phyloP scores from a whole-genome alignment of 2,113 vertebrate species.

The Uria lomvia region DNA sequence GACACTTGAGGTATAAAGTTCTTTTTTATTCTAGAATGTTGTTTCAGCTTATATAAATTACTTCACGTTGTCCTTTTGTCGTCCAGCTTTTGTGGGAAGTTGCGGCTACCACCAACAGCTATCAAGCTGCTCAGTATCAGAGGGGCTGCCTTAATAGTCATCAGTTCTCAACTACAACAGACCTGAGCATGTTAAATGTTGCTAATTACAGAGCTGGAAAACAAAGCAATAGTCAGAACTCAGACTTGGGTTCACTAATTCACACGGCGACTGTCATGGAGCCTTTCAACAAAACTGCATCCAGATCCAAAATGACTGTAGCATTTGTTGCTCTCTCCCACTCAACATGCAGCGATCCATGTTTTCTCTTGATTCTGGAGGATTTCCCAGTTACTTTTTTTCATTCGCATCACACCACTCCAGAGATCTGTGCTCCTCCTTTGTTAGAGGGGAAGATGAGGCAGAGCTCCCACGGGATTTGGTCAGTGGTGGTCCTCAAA shows the following conservation, averaged over 20 bases:
- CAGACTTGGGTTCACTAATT: neutral
- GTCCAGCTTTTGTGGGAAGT: neutral
- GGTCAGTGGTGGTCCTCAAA: neutral
- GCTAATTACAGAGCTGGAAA: neutral
- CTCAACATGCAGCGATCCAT: fast-evolving
- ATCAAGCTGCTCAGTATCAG: neutral
- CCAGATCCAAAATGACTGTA: neutral
- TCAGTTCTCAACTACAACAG: neutral
- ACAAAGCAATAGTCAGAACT: neutral
- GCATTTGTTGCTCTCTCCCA: neutral
- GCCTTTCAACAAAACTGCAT: neutral
- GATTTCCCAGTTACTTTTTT: neutral
- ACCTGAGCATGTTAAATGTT: neutral
- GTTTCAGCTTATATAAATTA: neutral
- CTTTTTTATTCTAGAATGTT: neutral
- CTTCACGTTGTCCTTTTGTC: neutral
- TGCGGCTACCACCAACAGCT: neutral
- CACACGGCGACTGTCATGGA: neutral
- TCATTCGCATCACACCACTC: neutral
- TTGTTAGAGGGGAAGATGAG: neutral
- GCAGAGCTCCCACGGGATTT: neutral
- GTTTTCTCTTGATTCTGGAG: neutral
- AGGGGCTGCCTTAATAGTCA: neutral
- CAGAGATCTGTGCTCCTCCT: neutral
- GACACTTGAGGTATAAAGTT: neutral